phyloP scores from a whole-genome alignment of 1,140 invertebrate genomes.

The Proctacanthus coquilletti region DNA sequence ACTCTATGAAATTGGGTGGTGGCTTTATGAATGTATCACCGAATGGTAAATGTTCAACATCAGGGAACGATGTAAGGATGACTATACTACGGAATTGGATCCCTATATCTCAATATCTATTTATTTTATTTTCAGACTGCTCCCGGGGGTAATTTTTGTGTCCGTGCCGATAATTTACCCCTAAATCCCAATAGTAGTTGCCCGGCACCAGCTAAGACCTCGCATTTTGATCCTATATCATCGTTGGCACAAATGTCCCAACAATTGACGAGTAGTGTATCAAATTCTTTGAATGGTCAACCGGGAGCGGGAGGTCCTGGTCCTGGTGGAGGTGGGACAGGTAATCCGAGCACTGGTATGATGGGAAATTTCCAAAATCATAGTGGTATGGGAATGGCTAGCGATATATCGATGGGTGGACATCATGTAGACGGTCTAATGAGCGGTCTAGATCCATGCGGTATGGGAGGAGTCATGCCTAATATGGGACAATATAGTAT shows the following conservation, averaged over 20 bases:
- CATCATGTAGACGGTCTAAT: background rate
- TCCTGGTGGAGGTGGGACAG: slow-evolving; percentile 33
- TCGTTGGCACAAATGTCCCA: slow-evolving; percentile 90
- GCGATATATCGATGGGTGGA: slow-evolving; percentile 20
- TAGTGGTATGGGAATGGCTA: slow-evolving; percentile 32
- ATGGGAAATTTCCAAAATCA: slow-evolving; percentile 18
- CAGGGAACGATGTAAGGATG: slow-evolving; percentile 12
- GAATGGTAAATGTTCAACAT: slow-evolving; percentile 1
- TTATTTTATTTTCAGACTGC: too few relatives aligned
- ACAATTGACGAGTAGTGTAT: slow-evolving; percentile 61
- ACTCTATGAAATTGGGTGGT: slow-evolving; percentile 3
- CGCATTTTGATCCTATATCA: slow-evolving; percentile 80
- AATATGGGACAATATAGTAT: slow-evolving; percentile 17
- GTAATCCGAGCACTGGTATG: slow-evolving; percentile 7
- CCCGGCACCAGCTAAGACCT: slow-evolving; percentile 38
- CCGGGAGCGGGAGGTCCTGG: slow-evolving; percentile 31
- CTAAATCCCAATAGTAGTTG: slow-evolving; percentile 61
- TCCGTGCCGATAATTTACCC: slow-evolving; percentile 60
- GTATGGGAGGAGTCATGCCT: slow-evolving; percentile 24
- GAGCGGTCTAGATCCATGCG: slow-evolving; percentile 19
- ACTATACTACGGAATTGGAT: too few relatives aligned
- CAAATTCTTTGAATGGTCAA: slow-evolving; percentile 28
- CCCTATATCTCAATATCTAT: too few relatives aligned
- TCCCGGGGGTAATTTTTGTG: slow-evolving; percentile 27
- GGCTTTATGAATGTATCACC: slow-evolving; percentile 10